A percentile compares a stretch with the other conserved stretches of the same genome.
These are phyloP conservation scores for Busseola fusca DNA, from an alignment of 2,888 invertebrate genomes.

Conservation along the genomic window DNA sequence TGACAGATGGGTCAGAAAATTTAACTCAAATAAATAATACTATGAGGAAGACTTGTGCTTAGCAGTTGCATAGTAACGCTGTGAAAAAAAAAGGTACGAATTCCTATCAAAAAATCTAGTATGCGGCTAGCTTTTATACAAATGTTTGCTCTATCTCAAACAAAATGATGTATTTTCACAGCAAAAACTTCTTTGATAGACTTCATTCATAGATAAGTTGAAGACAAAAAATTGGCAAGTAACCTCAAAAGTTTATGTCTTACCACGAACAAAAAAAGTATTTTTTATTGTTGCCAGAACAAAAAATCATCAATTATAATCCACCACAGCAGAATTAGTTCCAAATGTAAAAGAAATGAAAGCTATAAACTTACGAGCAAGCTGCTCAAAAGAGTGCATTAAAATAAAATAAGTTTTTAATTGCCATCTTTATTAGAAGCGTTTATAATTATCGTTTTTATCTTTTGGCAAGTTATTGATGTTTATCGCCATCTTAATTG, in stretches of 20 bases:
- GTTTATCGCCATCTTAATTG: slow-evolving; percentile 55
- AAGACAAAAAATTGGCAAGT: not conserved
- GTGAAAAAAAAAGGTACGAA: not conserved
- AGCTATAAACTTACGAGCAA: slow-evolving; percentile 14
- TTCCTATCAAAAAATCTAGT: not conserved
- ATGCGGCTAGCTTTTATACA: not conserved
- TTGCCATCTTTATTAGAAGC: slow-evolving; percentile 50
- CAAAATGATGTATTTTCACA: not conserved
- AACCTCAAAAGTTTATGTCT: slow-evolving; percentile 1
- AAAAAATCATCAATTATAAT: slow-evolving; percentile 28
- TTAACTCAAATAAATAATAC: not conserved
- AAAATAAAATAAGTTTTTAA: slow-evolving; percentile 34
- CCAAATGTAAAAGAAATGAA: slow-evolving; percentile 31
- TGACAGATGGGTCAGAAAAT: not conserved
- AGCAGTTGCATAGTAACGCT: not conserved
- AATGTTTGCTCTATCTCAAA: not conserved
- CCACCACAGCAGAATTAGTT: slow-evolving; percentile 23
- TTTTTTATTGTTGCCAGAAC: slow-evolving; percentile 17
- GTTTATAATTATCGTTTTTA: slow-evolving; percentile 54
- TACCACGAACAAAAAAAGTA: not conserved
- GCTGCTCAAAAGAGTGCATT: not conserved
- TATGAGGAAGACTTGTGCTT: not conserved
- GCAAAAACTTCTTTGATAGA: not conserved
- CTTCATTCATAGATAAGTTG: not conserved
- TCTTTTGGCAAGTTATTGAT: slow-evolving; percentile 50